Evolutionary conservation across 2,888 invertebrate genomes (phyloP).

Genomic region (Ennomos erosarius): DNA sequence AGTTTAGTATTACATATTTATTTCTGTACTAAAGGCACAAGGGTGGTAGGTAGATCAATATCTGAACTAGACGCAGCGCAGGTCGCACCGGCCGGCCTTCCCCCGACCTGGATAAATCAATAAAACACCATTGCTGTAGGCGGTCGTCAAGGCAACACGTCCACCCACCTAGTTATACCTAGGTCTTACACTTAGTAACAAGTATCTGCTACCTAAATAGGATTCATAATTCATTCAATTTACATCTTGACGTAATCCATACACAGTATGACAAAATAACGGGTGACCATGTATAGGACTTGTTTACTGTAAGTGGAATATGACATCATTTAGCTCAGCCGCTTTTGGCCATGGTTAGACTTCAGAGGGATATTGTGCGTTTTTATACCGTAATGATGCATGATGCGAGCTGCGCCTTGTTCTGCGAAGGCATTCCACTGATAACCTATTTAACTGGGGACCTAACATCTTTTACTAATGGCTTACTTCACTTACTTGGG

Average conservation of each 20-base stretch:
- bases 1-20: too few species aligned
- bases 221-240: slow-evolving; percentile 31
- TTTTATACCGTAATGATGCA: slow-evolving; percentile 35
- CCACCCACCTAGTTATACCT: slow-evolving; percentile 5
- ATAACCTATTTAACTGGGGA: slow-evolving; percentile 29
- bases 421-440: slow-evolving; percentile 25
- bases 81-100: too few species aligned
- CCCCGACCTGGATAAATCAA: too few species aligned
- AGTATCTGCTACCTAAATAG: slow-evolving; percentile 35
- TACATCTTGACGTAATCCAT: slow-evolving; percentile 41
- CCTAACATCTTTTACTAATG: too few species aligned
- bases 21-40: too few species aligned
- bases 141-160: slow-evolving; percentile 18
- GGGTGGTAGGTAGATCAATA: too few species aligned
- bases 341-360: slow-evolving; percentile 45
- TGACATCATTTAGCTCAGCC: slow-evolving; percentile 52
- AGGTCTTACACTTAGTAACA: slow-evolving; percentile 15
- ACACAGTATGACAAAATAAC: slow-evolving; percentile 28
- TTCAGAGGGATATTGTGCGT: slow-evolving; percentile 22
- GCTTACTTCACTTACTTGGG: too few species aligned
- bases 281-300: slow-evolving; percentile 7
- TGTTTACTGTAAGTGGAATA: slow-evolving; percentile 29
- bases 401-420: slow-evolving; percentile 14
- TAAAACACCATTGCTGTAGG: neutral
- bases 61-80: too few species aligned